Conservation (phyloP, 2,113 vertebrate genomes). For the Polyodon spathula region DNA sequence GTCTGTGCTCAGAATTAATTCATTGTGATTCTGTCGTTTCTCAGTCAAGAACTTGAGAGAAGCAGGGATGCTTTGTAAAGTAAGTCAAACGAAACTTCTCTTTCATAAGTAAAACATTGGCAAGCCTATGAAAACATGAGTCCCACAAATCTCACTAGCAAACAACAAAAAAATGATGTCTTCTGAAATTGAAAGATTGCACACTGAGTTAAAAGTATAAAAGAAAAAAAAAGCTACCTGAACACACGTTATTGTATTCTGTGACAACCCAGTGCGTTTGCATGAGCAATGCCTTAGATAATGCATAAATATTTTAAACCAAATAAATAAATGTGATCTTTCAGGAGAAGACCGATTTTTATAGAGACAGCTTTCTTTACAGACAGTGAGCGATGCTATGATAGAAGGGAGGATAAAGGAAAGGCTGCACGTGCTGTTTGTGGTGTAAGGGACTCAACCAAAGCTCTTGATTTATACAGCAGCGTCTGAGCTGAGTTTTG, state of each 20-base stretch:
- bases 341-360: conserved; percentile 1
- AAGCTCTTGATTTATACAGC: not conserved
- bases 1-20: too few species aligned
- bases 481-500: not conserved
- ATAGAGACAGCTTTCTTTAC: not conserved
- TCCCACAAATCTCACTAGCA: too few species aligned
- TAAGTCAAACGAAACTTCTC: too few species aligned
- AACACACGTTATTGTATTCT: not conserved
- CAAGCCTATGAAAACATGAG: too few species aligned
- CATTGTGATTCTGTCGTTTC: too few species aligned
- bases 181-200: not conserved
- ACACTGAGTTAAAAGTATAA: not conserved
- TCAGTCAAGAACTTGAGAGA: too few species aligned
- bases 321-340: conserved; percentile 4
- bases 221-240: not conserved
- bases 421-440: too few species aligned
- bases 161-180: not conserved
- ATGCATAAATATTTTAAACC: not conserved
- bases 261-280: not conserved
- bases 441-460: not conserved
- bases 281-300: conserved; percentile 9
- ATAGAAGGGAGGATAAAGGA: not conserved
- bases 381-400: not conserved
- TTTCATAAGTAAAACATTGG: too few species aligned
- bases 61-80: too few species aligned